Evolutionary conservation across 2,888 invertebrate species (phyloP), one percentile per base, ranked within the genome.

Genomic region (Seira sanloemensis): DNA sequence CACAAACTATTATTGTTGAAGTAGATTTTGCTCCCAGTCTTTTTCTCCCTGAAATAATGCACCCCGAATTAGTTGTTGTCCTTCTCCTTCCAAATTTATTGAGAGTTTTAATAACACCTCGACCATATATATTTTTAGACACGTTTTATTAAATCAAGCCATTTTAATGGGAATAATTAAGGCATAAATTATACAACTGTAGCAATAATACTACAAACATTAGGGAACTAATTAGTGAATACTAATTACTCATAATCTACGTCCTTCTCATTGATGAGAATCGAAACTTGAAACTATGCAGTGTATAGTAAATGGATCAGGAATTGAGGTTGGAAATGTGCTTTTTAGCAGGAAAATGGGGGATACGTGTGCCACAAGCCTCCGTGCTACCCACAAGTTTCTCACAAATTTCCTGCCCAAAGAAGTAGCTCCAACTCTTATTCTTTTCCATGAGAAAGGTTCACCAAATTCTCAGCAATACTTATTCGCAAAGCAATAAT

Each of bases 201-300:
- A 50, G 16, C 5, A 18, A 18, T 50, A 50, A 50, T 50, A 50
- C 12, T 50, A 50, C 50, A 50, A 50, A n/a, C n/a, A 50, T 18
- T 50, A 50, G 16, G 2, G n/a, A 50, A 50, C 16, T 50, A 18
- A n/a, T 50, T 50, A n/a, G 50, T 50, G n/a, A 50, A 50, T n/a
- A 50, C 5, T 50, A 50, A 50, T 50, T 50, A 50, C 50, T 50
- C 50, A 50, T 50, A 50, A 50, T 50, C 50, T 50, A 50, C 50
- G 16, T 50, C 50, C 21, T 62, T 82, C 82, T 72, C 58, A 76
- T 26, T 67, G 77, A 82, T 71, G 82, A 82, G 82, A 79, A 79
- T 75, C 58, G 71, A 79, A 86, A 84, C 83, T 81, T 86, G 84
- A 81, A 78, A 37, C 77, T 86, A 86, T 82, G 85, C 85, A 81